phyloP scores from a whole-genome alignment of 2,888 invertebrate species.

The Ennomos quercinarius region DNA sequence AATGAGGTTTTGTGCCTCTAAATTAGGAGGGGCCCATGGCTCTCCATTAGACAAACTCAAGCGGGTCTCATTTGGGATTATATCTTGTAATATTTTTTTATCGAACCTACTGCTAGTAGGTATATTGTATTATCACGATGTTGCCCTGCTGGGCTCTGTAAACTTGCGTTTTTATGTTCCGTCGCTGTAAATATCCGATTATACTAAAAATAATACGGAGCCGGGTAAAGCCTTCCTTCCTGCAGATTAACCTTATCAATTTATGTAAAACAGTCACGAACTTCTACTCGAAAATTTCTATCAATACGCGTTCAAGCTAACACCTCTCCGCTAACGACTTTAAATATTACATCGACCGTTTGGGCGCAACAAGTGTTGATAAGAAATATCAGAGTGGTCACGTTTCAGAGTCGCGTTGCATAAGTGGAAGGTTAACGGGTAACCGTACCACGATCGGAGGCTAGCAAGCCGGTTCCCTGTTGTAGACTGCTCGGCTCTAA shows the following conservation, averaged over 20 bases:
- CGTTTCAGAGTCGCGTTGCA: constrained; percentile 37
- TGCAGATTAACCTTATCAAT: too few relatives aligned
- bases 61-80: constrained; percentile 3
- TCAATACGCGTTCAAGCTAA: constrained; percentile 4
- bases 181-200: too few relatives aligned
- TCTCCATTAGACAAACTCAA: constrained; percentile 18
- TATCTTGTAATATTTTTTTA: not conserved
- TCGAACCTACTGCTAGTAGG: too few relatives aligned
- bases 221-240: too few relatives aligned
- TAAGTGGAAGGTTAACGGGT: constrained; percentile 35
- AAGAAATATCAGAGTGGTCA: constrained; percentile 28
- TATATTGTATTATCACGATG: too few relatives aligned
- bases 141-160: too few relatives aligned
- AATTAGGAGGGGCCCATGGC: constrained; percentile 15
- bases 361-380: constrained; percentile 29
- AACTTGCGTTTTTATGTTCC: too few relatives aligned
- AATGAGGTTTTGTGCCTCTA: constrained; percentile 16
- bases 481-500: not conserved
- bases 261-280: constrained; percentile 4
- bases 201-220: too few relatives aligned
- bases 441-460: constrained; percentile 32
- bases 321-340: constrained; percentile 19
- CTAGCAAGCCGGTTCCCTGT: constrained; percentile 17
- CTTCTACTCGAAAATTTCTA: constrained; percentile 2
- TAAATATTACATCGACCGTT: constrained; percentile 29